phyloP scores from a whole-genome alignment of 1,140 invertebrate genomes.

The Drosophila nigrodunni region DNA sequence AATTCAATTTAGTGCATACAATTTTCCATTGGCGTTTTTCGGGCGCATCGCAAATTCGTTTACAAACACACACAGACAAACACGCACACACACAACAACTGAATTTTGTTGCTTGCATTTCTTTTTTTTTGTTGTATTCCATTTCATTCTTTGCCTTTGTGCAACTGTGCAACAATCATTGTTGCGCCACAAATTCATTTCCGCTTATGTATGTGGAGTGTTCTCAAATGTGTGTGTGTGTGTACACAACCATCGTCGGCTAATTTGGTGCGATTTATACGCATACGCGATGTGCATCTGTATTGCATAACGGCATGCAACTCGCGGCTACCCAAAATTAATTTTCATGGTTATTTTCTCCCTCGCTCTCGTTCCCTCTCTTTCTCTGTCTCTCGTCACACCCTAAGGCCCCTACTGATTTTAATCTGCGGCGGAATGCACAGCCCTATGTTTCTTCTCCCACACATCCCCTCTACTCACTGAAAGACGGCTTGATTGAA shows the following conservation, averaged over 20 bases:
- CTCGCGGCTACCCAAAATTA: conserved; percentile 39
- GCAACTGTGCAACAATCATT: conserved; percentile 77
- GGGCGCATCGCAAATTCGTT: conserved; percentile 46
- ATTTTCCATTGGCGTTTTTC: conserved; percentile 46
- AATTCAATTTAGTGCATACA: conserved; percentile 58
- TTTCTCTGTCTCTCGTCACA: background rate
- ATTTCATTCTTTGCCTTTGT: conserved; percentile 63
- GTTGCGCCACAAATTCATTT: conserved; percentile 79
- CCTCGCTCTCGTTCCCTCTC: background rate
- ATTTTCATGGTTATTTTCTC: conserved; percentile 36
- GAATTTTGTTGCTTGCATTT: conserved; percentile 44
- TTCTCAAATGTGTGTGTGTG: conserved; percentile 12
- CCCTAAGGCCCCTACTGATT: conserved; percentile 25
- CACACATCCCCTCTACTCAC: background rate
- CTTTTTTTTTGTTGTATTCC: conserved; percentile 44
- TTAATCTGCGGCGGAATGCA: conserved; percentile 35
- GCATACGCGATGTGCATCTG: conserved; percentile 31
- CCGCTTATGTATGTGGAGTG: conserved; percentile 44
- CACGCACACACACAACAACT: conserved; percentile 16
- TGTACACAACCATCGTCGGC: conserved; percentile 54
- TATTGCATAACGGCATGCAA: conserved; percentile 40
- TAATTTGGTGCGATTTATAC: conserved; percentile 66
- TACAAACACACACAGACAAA: conserved; percentile 22
- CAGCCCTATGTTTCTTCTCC: background rate
- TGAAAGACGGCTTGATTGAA: conserved; percentile 30